Conservation (phyloP, 2,797 vertebrate genomes). For the Neoniphon sammara region DNA sequence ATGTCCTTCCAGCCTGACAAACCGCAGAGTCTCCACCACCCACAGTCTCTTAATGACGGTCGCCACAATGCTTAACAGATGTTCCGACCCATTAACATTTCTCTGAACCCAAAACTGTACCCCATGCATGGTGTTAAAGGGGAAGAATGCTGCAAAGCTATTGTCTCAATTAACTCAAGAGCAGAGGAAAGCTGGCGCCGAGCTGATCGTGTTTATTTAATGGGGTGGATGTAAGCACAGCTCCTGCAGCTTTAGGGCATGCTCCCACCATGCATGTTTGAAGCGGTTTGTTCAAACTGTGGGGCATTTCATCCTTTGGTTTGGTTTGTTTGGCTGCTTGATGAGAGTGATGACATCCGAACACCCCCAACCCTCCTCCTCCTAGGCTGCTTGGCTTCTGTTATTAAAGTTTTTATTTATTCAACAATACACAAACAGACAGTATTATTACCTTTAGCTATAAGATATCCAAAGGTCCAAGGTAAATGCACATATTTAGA, state of each 20-base stretch:
- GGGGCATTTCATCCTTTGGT: too few species aligned
- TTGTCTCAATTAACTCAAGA: conserved; percentile 30
- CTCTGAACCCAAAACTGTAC: conserved; percentile 64
- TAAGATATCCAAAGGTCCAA: too few species aligned
- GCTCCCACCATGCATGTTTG: conserved; percentile 1
- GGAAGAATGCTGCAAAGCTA: conserved; percentile 36
- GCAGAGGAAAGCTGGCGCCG: conserved; percentile 12
- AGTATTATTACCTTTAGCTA: too few species aligned
- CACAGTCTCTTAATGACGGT: conserved; percentile 69
- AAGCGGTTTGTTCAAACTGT: background rate
- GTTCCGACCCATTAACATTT: conserved; percentile 74
- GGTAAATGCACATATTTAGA: too few species aligned
- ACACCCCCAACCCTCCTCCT: too few species aligned
- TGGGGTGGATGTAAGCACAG: conserved; percentile 6
- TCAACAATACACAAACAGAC: too few species aligned
- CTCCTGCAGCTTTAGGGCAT: background rate
- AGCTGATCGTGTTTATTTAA: conserved; percentile 32
- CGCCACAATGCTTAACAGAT: conserved; percentile 66
- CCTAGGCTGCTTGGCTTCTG: too few species aligned
- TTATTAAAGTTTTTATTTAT: too few species aligned
- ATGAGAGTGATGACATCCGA: background rate
- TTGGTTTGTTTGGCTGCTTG: background rate
- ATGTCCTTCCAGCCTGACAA: conserved; percentile 54
- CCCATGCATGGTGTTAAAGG: conserved; percentile 46
- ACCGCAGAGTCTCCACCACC: conserved; percentile 54